Evolutionary conservation across 2,797 vertebrate genomes (phyloP), one percentile per base, ranked within the genome.

Genomic region (Siniperca scherzeri): DNA sequence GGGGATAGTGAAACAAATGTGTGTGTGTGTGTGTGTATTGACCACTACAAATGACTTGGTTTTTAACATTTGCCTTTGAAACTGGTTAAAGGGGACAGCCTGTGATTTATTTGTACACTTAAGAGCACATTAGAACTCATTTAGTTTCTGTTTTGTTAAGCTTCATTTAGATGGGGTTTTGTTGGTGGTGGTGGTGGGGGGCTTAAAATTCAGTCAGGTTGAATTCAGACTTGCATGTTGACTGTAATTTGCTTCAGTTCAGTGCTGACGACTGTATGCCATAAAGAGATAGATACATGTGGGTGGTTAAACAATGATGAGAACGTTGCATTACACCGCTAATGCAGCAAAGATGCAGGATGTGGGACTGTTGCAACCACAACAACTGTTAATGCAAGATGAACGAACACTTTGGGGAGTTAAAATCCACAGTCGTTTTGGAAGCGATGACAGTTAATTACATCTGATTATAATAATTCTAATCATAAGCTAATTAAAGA

Each of bases 61-160:
- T 80, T 70, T 53, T 57, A 57, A 74, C 61, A 65, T 73, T 57
- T 38, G 40, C 73, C 74, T 38, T 74, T 86, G 66, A 70, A 78
- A 64, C n/a, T 68, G 70, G 71, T 79, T 78, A 38, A 59, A 72
- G 75, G 70, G 66, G 67, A 87, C 64, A 57, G 27, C 61, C 25
- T 25, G n/a, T 77, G 70, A 82, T 75, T 70, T 42, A 52, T 85
- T 17, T 48, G 42, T 42, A 12, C 42, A 42, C 42, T 40, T 40
- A 7, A 40, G 40, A 17, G 46, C 46, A 17, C 46, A 7, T 48
- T 17, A 48, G 6, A 48, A 1, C 57, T 70, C 10, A 1, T 50
- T 8, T n/a, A 7, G 50, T 59, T 36, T 62, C 46, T 40, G 25
- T 25, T 48, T 27, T 14, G 4, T 21, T 21, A 70, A 42, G 13